Conservation (phyloP, 2,888 invertebrate genomes). For the Acanthopleura granulata region DNA sequence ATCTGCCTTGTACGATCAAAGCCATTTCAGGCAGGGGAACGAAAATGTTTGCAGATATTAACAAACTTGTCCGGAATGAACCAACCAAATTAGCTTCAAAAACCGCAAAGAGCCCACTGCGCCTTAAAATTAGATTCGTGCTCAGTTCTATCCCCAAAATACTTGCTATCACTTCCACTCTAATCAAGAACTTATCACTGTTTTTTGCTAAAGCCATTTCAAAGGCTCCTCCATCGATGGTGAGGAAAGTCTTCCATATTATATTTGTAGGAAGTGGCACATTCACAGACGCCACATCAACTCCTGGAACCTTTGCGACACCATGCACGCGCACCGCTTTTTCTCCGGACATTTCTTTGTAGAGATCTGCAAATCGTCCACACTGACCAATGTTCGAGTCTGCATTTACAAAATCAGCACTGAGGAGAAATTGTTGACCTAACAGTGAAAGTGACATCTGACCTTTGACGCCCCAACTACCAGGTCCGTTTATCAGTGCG, state of each 20-base stretch:
- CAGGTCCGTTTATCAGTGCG: background rate
- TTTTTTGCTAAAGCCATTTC: conserved; percentile 13
- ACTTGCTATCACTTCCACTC: conserved; percentile 23
- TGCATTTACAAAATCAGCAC: conserved; percentile 33
- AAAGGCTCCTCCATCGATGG: conserved; percentile 22
- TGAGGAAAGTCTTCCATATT: conserved; percentile 24
- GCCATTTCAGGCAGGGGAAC: conserved; percentile 28
- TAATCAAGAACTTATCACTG: conserved; percentile 21
- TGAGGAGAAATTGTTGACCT: conserved; percentile 18
- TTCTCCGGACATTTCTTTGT: conserved; percentile 27
- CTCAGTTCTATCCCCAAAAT: conserved; percentile 27
- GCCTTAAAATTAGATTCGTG: conserved; percentile 30
- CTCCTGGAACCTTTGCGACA: background rate
- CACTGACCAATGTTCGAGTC: conserved; percentile 24
- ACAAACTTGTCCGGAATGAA: conserved; percentile 27
- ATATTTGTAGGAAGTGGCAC: background rate
- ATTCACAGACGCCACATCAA: too few relatives aligned
- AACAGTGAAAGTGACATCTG: conserved; percentile 16
- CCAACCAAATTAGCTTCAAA: conserved; percentile 34
- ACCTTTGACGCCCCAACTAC: conserved; percentile 14
- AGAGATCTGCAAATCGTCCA: conserved; percentile 26
- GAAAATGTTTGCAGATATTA: conserved; percentile 26
- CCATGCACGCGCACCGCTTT: conserved; percentile 27
- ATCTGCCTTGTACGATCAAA: conserved; percentile 27
- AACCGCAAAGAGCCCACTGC: conserved; percentile 26